phyloP scores from a whole-genome alignment of 2,797 vertebrate species.

The Paratrypauchen microcephalus region DNA sequence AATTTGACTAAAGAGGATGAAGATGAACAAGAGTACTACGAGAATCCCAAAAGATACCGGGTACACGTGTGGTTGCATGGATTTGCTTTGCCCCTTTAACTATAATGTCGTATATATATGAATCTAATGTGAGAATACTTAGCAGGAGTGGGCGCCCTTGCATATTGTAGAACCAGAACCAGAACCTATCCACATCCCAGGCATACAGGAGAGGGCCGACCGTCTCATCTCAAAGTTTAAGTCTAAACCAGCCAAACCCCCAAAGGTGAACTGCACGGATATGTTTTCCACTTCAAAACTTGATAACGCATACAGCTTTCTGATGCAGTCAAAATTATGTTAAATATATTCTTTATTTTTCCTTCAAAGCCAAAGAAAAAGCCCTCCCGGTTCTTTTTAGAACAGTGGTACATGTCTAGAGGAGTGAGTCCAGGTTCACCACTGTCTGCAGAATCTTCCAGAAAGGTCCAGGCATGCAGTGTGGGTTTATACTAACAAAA shows the following conservation, averaged over 20 bases:
- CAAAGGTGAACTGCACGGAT: constrained; percentile 76
- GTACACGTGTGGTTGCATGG: constrained; percentile 58
- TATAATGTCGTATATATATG: not conserved
- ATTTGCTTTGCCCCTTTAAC: constrained; percentile 8
- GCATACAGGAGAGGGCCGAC: constrained; percentile 74
- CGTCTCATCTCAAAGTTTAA: constrained; percentile 73
- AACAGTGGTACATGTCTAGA: constrained; percentile 88
- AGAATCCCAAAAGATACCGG: constrained; percentile 47
- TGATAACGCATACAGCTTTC: not conserved
- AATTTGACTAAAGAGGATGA: constrained; percentile 41
- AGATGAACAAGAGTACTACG: constrained; percentile 59
- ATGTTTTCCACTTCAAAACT: constrained; percentile 5
- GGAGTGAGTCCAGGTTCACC: constrained; percentile 70
- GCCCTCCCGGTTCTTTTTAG: constrained; percentile 87
- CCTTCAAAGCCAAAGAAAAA: constrained; percentile 85
- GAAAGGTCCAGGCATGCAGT: constrained; percentile 80
- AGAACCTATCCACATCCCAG: constrained; percentile 62
- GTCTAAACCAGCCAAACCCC: constrained; percentile 64
- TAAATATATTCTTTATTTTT: constrained; percentile 23
- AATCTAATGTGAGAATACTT: constrained; percentile 45
- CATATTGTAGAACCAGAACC: constrained; percentile 57
- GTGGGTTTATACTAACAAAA: constrained; percentile 22
- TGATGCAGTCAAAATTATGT: not conserved
- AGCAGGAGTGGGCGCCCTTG: constrained; percentile 60
- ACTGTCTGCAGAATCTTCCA: constrained; percentile 80